Evolutionary conservation across 2,888 invertebrate genomes (phyloP).

Genomic region (Epicampocera succincta): DNA sequence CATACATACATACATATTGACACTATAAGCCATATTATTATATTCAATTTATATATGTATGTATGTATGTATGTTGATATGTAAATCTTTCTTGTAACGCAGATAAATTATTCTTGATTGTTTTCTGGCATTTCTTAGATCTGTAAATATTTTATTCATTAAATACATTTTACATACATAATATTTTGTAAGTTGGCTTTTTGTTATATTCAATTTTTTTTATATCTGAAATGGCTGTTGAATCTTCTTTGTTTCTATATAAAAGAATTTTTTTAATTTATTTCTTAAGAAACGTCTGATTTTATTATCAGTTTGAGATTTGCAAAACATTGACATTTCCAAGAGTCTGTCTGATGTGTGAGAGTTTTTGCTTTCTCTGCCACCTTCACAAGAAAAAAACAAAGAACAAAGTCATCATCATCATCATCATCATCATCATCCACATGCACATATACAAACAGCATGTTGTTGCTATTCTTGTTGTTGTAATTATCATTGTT

Average conservation of each 20-base stretch:
- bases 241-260: not conserved
- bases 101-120: not conserved
- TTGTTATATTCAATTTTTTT: not conserved
- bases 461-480: not conserved
- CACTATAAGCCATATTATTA: too few species aligned
- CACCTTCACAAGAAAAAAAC: slow-evolving; percentile 21
- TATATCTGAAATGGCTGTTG: not conserved
- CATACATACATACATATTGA: slow-evolving; percentile 20
- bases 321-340: slow-evolving; percentile 32
- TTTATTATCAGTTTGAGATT: slow-evolving; percentile 31
- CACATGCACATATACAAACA: not conserved
- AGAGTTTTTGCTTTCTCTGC: not conserved
- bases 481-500: not conserved
- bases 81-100: not conserved
- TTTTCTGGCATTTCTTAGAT: not conserved
- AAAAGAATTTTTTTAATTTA: not conserved
- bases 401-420: slow-evolving; percentile 7
- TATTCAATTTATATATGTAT: too few species aligned
- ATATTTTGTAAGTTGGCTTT: not conserved
- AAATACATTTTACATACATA: too few species aligned
- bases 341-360: slow-evolving; percentile 45
- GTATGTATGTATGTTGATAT: too few species aligned
- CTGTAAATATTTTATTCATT: not conserved
- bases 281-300: slow-evolving; percentile 25
- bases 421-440: not conserved